These are phyloP conservation scores for Tiliacea citrago DNA, from an alignment of 2,888 invertebrate genomes.

Conservation along the genomic window DNA sequence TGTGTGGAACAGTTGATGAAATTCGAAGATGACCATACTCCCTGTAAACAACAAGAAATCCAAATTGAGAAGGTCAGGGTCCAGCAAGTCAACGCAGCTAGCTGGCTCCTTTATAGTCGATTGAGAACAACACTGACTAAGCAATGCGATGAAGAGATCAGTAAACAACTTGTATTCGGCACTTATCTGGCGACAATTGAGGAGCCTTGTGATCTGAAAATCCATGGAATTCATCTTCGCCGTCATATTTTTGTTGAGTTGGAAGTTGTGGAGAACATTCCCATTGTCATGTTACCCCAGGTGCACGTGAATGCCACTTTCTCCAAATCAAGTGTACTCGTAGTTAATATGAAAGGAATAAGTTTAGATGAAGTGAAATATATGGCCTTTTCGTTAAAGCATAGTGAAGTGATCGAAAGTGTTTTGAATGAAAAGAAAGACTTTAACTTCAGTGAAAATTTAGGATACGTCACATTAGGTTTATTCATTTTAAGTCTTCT, in stretches of 20 bases:
- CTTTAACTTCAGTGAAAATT: background rate
- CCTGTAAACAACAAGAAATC: background rate
- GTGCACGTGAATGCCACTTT: background rate
- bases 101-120: background rate
- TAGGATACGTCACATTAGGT: no score
- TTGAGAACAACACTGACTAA: background rate
- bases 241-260: background rate
- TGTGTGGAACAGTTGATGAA: conserved; percentile 3
- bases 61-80: background rate
- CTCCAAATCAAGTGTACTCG: background rate
- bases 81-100: background rate
- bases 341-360: no score
- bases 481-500: no score
- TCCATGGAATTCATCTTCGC: background rate
- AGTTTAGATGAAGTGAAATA: no score
- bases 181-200: background rate
- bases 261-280: background rate
- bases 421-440: no score
- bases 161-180: background rate
- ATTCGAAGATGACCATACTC: background rate
- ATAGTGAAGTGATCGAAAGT: no score
- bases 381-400: no score
- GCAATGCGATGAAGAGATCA: background rate
- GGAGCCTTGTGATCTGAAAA: background rate
- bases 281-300: background rate